Base-by-base conservation (phyloP, 1,140 invertebrate species). In the Drosophila orena region DNA sequence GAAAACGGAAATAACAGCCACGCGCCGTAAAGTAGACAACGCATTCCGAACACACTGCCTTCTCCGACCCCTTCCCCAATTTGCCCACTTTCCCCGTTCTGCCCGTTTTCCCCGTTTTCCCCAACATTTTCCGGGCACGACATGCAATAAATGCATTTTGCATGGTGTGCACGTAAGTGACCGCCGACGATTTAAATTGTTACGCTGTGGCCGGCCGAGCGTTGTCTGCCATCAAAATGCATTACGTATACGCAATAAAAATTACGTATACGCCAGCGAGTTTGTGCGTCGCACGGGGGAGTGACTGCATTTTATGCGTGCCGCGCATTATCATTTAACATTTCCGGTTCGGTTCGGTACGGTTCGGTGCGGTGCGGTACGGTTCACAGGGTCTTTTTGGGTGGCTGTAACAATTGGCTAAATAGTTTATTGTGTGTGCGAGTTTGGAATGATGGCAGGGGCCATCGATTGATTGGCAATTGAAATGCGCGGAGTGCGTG, bases 161-260 rank as follows among this genome's bases (percentile, higher is more conserved):
- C 81, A 86, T 86, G 81, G 81, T 81, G 79, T 88, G 81, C 81
- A 86, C 81, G 81, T 86, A 86, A 86, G 88, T 86, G 81, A 86
- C 81, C 81, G 74, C 81, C 81, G 76, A 81, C 83, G 84, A 88
- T 86, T 86, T 86, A 86, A 86, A 86, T 86, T 86, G 81, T 86
- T 79, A 77, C 64, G 76, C 68, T 54, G 75, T 62, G 59, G 62
- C 52, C 34, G 59, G 56, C 52, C 30, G 56, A 61, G 70, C 73
- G 81, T 73, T 81, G 79, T 79, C 79, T 83, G 84, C 81, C 86
- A 88, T 88, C 83, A 88, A 88, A 88, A 88, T 88, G 83, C 83
- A 88, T 88, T 88, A 88, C 83, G 83, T 83, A 88, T 88, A 83
- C 79, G 83, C 84, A 88, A 81, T 86, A 86, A 85, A 85, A 83